phyloP scores from a whole-genome alignment of 2,113 vertebrate genomes.

The Phaetusa simplex region DNA sequence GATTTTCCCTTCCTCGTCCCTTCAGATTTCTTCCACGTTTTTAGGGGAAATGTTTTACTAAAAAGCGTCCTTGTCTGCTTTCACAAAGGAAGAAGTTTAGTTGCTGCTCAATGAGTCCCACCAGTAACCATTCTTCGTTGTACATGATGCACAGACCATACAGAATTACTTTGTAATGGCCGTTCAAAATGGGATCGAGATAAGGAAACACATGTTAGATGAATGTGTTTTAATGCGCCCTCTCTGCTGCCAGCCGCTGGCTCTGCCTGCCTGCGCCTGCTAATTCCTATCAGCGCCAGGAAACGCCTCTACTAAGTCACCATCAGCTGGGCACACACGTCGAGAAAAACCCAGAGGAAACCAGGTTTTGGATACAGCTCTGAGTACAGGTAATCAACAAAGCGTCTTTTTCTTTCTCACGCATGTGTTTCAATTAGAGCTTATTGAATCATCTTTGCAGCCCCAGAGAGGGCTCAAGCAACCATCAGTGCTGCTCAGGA shows the following conservation, averaged over 20 bases:
- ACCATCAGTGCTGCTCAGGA: background rate
- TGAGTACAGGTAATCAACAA: background rate
- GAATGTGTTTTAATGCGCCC: background rate
- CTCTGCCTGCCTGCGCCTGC: background rate
- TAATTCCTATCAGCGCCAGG: background rate
- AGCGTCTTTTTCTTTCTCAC: background rate
- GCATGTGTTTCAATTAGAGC: slow-evolving; percentile 45
- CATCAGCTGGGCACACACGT: background rate
- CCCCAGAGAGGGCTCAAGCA: background rate
- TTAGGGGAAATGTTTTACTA: background rate
- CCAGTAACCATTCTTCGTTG: background rate
- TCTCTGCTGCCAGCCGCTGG: background rate
- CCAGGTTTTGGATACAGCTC: background rate
- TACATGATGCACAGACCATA: background rate
- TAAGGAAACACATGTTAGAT: background rate
- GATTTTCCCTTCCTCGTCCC: background rate
- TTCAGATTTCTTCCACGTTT: background rate
- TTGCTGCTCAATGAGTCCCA: background rate
- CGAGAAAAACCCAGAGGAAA: background rate
- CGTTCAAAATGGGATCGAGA: slow-evolving; percentile 32
- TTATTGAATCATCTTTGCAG: slow-evolving; percentile 15
- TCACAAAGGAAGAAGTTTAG: background rate
- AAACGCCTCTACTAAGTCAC: background rate
- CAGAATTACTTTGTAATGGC: slow-evolving; percentile 29
- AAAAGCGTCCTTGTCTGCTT: background rate